Base-by-base conservation (phyloP, 2,113 vertebrate species). In the Laterallus jamaicensis region DNA sequence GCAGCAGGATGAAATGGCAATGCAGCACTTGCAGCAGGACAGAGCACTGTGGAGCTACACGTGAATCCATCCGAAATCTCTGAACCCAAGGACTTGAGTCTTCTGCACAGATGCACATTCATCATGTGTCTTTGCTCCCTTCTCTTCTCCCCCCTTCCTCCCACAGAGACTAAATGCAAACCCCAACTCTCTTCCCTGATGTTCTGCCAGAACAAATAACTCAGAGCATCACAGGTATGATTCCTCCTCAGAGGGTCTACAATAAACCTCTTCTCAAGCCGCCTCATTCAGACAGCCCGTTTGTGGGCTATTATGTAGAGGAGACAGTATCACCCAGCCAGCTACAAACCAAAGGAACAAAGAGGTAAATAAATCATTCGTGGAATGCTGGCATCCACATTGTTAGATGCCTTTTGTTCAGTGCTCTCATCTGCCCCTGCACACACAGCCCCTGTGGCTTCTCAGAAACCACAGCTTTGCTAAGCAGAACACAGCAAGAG, bases 261-360 rank as follows among this genome's bases (percentile, higher is more conserved):
- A 60, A 85, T 49, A 77, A 47, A 81, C 55, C 67, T 71, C 64
- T 56, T 78, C 68, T 87, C 63, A 56, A 79, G 58, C 63, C 37
- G 75, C 32, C 59, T 86, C 89, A 39, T 32, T 69, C 73, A 74
- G 40, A 29, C 74, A 92, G 55, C 55, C 64, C 29, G 26, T 77
- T 88, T 44, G n/a, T 2, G 14, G 56, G 80, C 80, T 83, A 47
- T 68, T 59, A 83, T 37, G 39, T 14, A 68, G 64, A 84, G 32
- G 54, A 89, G 59, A 96, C 90, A 77, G 86, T 32, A 88, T 28
- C 77, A 47, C 8, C 78, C 58, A 56, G 60, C 39, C 63, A 87
- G 88, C 63, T 75, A 76, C 64, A 76, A 74, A 81, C 15, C 15
- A 92, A 85, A 88, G 2, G 63, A 95, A 94, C 86, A 94, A 96